Percentiles rank a stretch among this genome's conserved stretches.
Evolutionary conservation across 1,140 invertebrate species (phyloP).

Genomic region (Cataglyphis hispanica): DNA sequence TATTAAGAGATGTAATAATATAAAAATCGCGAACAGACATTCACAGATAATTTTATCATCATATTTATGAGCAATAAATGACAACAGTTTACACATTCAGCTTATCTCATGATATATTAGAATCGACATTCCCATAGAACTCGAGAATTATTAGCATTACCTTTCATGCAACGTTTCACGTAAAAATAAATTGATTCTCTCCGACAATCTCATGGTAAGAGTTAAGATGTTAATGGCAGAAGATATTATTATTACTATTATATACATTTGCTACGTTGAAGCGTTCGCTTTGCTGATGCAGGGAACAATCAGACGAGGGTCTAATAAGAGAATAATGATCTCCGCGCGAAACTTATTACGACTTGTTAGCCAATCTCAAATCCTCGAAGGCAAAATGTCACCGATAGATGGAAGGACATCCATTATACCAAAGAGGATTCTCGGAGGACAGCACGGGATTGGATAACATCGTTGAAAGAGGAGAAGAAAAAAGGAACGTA

Average conservation of each 20-base stretch:
- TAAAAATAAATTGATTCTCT: constrained; percentile 34
- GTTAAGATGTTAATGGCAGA: constrained; percentile 41
- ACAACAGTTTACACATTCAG: not conserved
- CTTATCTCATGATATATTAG: not conserved
- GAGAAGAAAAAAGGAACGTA: constrained; percentile 33
- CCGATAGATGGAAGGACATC: constrained; percentile 52
- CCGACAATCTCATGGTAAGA: not conserved
- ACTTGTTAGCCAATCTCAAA: constrained; percentile 59
- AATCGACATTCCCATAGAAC: constrained; percentile 23
- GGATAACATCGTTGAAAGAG: constrained; percentile 48
- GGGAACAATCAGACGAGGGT: constrained; percentile 26
- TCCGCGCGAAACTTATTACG: constrained; percentile 59
- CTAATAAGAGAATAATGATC: constrained; percentile 64
- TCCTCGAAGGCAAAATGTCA: constrained; percentile 55
- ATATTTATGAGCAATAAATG: not conserved
- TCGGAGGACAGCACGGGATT: constrained; percentile 31
- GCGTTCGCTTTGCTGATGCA: constrained; percentile 18
- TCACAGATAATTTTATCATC: constrained; percentile 3
- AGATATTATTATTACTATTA: constrained; percentile 34
- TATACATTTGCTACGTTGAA: constrained; percentile 27
- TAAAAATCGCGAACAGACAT: not conserved
- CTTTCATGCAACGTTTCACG: not conserved
- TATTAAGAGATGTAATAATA: not conserved
- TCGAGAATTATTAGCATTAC: not conserved
- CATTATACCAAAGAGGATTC: constrained; percentile 51